Evolutionary conservation across 2,888 invertebrate species (phyloP).

Genomic region (Chironomus riparius): DNA sequence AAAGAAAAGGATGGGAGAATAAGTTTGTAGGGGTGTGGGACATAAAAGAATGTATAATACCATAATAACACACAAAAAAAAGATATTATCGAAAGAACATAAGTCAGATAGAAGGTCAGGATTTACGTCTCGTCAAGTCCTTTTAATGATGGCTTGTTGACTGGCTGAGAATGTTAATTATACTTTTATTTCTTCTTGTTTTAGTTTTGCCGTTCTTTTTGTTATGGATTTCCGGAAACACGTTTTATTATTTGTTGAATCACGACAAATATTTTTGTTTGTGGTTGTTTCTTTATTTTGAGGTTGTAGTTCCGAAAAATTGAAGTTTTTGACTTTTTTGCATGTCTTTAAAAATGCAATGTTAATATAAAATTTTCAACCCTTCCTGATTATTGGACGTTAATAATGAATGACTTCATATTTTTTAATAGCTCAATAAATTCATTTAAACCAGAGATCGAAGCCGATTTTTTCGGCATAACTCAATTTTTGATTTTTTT

Average conservation of each 20-base stretch:
- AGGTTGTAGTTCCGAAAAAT: too few species aligned
- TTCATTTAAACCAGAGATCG: too few species aligned
- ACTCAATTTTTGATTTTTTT: too few species aligned
- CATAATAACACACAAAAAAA: not conserved
- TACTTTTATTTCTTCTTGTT: not conserved
- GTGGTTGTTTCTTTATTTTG: too few species aligned
- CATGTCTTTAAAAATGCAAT: too few species aligned
- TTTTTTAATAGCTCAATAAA: too few species aligned
- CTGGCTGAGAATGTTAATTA: conserved; percentile 2
- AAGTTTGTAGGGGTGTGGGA: not conserved
- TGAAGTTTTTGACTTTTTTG: too few species aligned
- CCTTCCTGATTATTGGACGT: too few species aligned
- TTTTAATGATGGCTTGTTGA: not conserved
- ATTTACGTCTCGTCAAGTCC: conserved; percentile 3
- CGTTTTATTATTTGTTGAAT: not conserved
- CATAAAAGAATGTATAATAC: not conserved
- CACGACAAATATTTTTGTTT: too few species aligned
- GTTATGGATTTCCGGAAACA: not conserved
- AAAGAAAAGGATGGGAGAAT: not conserved
- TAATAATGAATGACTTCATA: too few species aligned
- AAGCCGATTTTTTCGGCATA: too few species aligned
- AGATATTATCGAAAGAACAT: not conserved
- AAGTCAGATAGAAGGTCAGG: not conserved
- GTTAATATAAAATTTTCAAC: too few species aligned
- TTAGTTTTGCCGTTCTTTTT: not conserved